Evolutionary conservation across 23 tunicate species (phyloP).

Genomic region (Styela clava): DNA sequence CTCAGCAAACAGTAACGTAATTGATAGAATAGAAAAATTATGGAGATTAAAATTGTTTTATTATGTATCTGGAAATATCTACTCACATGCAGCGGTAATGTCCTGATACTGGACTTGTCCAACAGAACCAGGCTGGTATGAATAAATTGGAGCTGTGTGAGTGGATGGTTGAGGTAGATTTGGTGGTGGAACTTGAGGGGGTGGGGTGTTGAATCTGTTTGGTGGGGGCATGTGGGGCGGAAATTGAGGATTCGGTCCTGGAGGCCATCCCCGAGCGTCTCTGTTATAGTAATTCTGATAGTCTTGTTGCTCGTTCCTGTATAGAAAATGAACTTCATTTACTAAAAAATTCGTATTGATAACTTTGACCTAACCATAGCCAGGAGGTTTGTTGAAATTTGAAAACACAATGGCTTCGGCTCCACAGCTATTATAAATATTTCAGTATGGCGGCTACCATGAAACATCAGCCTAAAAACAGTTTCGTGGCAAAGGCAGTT

Average conservation of each 20-base stretch:
- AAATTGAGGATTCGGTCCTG: slow-evolving; percentile 7
- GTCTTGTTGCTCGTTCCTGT: slow-evolving; percentile 2
- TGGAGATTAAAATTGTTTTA: too few species aligned
- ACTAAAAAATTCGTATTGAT: too few species aligned
- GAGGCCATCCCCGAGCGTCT: slow-evolving; percentile 5
- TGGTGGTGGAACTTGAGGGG: slow-evolving; percentile 8
- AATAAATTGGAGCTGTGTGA: slow-evolving; percentile 7
- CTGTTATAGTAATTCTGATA: slow-evolving; percentile 23
- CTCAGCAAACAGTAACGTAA: too few species aligned
- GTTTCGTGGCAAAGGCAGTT: too few species aligned
- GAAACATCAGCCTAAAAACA: too few species aligned
- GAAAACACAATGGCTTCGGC: too few species aligned
- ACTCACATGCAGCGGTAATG: not conserved
- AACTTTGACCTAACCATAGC: too few species aligned
- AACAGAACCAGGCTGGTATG: slow-evolving; percentile 7
- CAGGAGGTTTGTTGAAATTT: too few species aligned
- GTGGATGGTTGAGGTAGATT: slow-evolving; percentile 10
- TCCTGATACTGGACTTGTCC: not conserved
- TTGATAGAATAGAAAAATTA: too few species aligned
- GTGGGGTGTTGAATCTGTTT: not conserved
- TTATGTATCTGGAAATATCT: too few species aligned
- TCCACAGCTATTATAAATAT: too few species aligned
- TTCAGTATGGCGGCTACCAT: too few species aligned
- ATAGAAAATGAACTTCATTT: not conserved
- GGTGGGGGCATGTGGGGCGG: slow-evolving; percentile 10